A percentile compares a stretch with the other conserved stretches of the same genome.
These are phyloP conservation scores for Carassius auratus DNA, from an alignment of 2,113 vertebrate species.

Conservation along the genomic window DNA sequence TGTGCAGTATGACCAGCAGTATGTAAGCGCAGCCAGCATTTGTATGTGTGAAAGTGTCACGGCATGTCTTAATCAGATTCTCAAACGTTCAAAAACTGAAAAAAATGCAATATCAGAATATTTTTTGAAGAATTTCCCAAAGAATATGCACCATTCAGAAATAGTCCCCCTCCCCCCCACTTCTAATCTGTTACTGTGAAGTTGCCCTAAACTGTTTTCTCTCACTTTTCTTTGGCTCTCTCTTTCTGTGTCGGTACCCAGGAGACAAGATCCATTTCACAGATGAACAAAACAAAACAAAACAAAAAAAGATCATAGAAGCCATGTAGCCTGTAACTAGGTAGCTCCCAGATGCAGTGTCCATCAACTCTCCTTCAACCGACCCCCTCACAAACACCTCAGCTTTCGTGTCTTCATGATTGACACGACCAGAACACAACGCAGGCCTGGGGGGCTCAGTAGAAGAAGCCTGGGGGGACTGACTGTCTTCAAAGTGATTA, in stretches of 20 bases:
- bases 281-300: not conserved
- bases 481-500: slow-evolving; percentile 90
- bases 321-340: slow-evolving; percentile 57
- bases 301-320: slow-evolving; percentile 55
- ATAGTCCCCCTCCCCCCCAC: not conserved
- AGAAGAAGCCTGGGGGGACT: slow-evolving; percentile 62
- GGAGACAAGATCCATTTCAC: slow-evolving; percentile 60
- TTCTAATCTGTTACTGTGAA: slow-evolving; percentile 3
- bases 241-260: slow-evolving; percentile 67
- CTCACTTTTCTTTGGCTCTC: not conserved
- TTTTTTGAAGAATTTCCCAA: no score
- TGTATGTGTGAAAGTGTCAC: not conserved
- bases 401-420: slow-evolving; percentile 84
- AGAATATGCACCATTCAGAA: no score
- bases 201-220: slow-evolving; percentile 10
- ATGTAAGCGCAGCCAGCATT: not conserved
- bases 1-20: slow-evolving; percentile 3
- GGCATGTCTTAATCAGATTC: not conserved
- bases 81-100: no score
- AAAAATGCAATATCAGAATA: no score
- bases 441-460: slow-evolving; percentile 74
- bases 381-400: slow-evolving; percentile 67
- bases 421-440: slow-evolving; percentile 74
- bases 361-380: slow-evolving; percentile 73
- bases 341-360: slow-evolving; percentile 49